phyloP scores from a whole-genome alignment of 2,797 vertebrate species.

The Sphenopsis melanotis region DNA sequence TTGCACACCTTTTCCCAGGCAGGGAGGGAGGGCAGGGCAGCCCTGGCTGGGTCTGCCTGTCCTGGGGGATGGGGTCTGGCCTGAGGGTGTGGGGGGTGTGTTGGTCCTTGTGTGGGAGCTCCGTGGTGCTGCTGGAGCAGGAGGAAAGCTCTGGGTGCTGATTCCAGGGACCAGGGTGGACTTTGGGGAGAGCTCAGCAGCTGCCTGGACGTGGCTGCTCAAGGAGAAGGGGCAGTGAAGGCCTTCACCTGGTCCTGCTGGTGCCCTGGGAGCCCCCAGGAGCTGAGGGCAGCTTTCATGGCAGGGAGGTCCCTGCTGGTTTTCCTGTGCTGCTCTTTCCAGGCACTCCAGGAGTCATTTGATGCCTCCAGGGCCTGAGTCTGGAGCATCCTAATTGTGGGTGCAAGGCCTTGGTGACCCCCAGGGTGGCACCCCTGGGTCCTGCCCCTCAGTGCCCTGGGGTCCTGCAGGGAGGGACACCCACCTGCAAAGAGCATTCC shows the following conservation, averaged over 20 bases:
- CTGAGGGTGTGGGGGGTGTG: not conserved
- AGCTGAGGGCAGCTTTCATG: not conserved
- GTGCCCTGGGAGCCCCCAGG: not conserved
- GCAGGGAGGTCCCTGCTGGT: fast-evolving
- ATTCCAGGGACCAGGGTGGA: not conserved
- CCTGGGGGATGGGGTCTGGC: not conserved
- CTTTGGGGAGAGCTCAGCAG: not conserved
- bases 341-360: fast-evolving
- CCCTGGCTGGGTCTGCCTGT: not conserved
- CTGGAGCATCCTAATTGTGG: not conserved
- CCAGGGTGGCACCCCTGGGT: fast-evolving
- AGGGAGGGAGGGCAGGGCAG: not conserved
- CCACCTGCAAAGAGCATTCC: fast-evolving
- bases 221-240: not conserved
- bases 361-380: not conserved
- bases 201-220: not conserved
- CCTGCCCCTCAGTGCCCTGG: fast-evolving
- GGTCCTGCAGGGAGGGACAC: not conserved
- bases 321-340: not conserved
- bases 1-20: not conserved
- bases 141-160: not conserved
- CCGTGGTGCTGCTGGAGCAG: not conserved
- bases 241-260: not conserved
- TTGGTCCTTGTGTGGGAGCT: not conserved
- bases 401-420: not conserved